phyloP scores from a whole-genome alignment of 2,797 vertebrate species.

The Cynodonichthys magdalenae region DNA sequence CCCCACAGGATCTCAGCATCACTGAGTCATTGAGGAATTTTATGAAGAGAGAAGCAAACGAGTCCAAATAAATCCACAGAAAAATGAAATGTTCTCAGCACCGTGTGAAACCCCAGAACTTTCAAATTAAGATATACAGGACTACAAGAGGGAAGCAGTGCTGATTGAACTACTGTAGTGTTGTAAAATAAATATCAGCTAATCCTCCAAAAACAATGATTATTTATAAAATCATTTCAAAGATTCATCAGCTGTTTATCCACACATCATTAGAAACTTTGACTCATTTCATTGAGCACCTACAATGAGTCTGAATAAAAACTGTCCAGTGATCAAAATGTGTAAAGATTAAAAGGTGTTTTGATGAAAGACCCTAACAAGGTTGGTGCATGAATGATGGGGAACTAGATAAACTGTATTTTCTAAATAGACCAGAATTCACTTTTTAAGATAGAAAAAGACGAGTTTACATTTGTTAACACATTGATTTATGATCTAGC shows the following conservation, averaged over 20 bases:
- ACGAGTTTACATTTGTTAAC: too few species aligned
- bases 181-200: neutral
- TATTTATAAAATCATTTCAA: neutral
- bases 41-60: constrained; percentile 5
- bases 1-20: constrained; percentile 14
- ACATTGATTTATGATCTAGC: too few species aligned
- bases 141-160: neutral
- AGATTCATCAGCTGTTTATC: neutral
- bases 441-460: too few species aligned
- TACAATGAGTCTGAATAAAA: too few species aligned
- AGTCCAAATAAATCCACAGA: constrained; percentile 8
- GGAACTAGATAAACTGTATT: too few species aligned
- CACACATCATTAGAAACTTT: too few species aligned
- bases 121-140: neutral
- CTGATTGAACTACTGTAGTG: neutral
- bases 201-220: neutral
- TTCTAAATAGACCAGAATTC: too few species aligned
- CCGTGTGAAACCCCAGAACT: neutral
- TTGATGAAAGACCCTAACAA: too few species aligned
- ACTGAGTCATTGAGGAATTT: constrained; percentile 8
- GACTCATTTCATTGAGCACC: too few species aligned
- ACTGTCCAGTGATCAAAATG: too few species aligned
- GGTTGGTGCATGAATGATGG: too few species aligned
- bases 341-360: too few species aligned
- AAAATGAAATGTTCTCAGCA: constrained; percentile 10